Evolutionary conservation across 2,113 vertebrate species (phyloP).

Genomic region (Chroicocephalus ridibundus): DNA sequence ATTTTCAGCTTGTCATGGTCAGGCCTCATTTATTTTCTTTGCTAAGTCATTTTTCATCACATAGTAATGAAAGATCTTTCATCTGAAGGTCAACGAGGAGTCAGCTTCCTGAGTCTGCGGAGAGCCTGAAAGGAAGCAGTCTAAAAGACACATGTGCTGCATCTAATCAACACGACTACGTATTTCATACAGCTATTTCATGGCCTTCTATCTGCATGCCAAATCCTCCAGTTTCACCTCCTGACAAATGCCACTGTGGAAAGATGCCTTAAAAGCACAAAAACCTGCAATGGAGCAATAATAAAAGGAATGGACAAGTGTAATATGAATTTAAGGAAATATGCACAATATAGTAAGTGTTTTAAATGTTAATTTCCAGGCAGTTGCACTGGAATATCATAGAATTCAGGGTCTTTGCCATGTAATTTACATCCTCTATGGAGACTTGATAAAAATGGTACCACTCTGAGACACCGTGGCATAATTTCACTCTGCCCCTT

Average conservation of each 20-base stretch:
- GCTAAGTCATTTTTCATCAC: constrained; percentile 49
- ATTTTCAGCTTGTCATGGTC: constrained; percentile 32
- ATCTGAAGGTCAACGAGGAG: constrained; percentile 38
- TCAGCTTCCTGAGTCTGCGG: background rate
- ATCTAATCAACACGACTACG: background rate
- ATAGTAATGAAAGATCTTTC: constrained; percentile 47
- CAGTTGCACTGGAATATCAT: background rate
- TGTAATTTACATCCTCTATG: background rate
- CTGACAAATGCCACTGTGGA: background rate
- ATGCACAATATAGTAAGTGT: background rate
- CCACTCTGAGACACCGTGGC: background rate
- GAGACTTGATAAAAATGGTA: background rate
- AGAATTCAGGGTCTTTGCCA: background rate
- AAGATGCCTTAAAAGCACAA: background rate
- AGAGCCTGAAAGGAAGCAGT: background rate
- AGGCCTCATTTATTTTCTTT: constrained; percentile 44
- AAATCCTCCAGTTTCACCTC: background rate
- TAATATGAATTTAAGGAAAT: background rate
- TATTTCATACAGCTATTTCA: background rate
- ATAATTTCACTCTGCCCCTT: background rate
- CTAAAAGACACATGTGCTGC: background rate
- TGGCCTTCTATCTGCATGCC: background rate
- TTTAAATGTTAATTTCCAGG: background rate
- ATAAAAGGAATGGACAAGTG: background rate
- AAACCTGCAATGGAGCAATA: background rate